phyloP scores from a whole-genome alignment of 2,888 invertebrate genomes.

The Hanleya hanleyi region DNA sequence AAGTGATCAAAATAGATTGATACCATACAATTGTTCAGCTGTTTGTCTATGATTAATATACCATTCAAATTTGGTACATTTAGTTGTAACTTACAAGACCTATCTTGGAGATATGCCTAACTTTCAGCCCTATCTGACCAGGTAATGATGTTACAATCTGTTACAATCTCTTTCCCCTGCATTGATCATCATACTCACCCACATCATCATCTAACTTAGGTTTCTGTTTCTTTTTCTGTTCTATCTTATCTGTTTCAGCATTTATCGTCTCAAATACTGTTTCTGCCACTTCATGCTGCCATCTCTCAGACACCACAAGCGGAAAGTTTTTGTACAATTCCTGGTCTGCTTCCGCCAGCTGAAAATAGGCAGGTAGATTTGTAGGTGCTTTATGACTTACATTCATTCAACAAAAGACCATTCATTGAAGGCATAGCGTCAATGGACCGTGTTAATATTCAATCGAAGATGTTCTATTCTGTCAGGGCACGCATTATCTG shows the following conservation, averaged over 20 bases:
- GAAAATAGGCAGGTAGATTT: too few species aligned
- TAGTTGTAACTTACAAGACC: too few species aligned
- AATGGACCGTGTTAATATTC: background rate
- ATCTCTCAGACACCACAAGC: constrained; percentile 97
- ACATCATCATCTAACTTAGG: constrained; percentile 91
- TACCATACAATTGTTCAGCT: too few species aligned
- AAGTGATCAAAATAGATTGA: too few species aligned
- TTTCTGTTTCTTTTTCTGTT: constrained; percentile 97
- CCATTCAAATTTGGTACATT: too few species aligned
- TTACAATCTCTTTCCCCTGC: background rate
- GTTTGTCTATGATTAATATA: too few species aligned
- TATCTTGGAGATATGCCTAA: too few species aligned
- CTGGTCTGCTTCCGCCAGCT: constrained; percentile 96
- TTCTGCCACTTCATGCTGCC: constrained; percentile 99
- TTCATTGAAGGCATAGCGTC: background rate
- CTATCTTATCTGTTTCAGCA: constrained; percentile 96
- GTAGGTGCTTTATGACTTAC: too few species aligned
- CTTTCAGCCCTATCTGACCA: too few species aligned
- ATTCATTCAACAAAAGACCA: constrained; percentile 14
- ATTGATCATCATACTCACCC: constrained; percentile 24
- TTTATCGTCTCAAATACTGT: constrained; percentile 99
- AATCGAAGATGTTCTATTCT: background rate
- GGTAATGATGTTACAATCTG: too few species aligned
- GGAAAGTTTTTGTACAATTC: constrained; percentile 99
- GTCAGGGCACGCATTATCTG: too few species aligned